Conservation (phyloP, 2,113 vertebrate species). For the Anthoscopus minutus region DNA sequence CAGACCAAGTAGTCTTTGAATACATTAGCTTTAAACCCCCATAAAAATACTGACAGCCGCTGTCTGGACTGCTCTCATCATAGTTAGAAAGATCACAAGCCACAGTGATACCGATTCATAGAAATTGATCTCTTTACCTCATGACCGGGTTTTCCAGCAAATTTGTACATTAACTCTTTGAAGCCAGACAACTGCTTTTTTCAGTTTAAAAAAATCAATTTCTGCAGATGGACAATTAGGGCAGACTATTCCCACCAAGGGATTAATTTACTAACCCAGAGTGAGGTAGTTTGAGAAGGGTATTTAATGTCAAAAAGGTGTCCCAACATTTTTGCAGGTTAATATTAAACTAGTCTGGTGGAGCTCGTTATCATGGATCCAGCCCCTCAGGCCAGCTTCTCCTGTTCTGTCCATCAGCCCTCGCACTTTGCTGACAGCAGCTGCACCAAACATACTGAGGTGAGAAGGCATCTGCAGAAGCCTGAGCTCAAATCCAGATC, state of each 20-base stretch:
- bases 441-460: not conserved
- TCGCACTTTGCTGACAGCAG: not conserved
- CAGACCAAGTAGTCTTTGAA: not conserved
- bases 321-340: not conserved
- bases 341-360: not conserved
- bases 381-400: not conserved
- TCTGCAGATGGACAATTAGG: not conserved
- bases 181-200: not conserved
- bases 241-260: not conserved
- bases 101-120: not conserved
- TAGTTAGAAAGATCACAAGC: not conserved
- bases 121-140: not conserved
- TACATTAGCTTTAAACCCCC: not conserved
- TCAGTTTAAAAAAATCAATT: not conserved
- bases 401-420: not conserved
- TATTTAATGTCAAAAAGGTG: not conserved
- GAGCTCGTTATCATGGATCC: accelerated
- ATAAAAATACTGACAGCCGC: not conserved
- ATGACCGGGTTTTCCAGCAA: not conserved
- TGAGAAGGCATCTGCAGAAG: not conserved
- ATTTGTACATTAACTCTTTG: not conserved
- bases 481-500: not conserved
- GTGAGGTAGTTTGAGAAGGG: not conserved
- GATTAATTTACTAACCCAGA: not conserved
- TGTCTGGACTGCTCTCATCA: not conserved